Conservation (phyloP, 1,140 invertebrate species). For the Drosophila parabipectinata region DNA sequence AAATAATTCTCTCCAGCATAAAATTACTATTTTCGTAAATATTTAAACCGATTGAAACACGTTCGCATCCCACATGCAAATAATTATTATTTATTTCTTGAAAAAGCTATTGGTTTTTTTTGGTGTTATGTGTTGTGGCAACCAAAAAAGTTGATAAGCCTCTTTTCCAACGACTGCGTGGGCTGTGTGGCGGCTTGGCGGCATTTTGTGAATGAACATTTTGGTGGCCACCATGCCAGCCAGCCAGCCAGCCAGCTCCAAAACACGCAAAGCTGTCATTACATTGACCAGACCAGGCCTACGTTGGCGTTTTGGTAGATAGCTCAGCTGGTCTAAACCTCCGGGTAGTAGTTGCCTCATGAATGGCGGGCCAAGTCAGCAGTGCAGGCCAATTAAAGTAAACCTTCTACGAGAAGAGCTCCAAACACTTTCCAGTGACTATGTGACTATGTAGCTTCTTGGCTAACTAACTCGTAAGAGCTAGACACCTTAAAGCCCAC, state of each 20-base stretch:
- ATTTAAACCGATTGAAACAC: constrained; percentile 45
- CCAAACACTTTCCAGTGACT: constrained; percentile 2
- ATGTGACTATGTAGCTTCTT: constrained; percentile 57
- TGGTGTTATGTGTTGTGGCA: background rate
- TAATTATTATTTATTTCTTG: constrained; percentile 36
- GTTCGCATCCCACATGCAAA: constrained; percentile 56
- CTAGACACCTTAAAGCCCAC: constrained; percentile 79
- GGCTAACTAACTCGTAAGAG: constrained; percentile 27
- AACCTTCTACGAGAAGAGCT: background rate
- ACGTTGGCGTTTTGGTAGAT: constrained; percentile 47
- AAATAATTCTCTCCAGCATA: background rate
- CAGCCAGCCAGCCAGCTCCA: constrained; percentile 21
- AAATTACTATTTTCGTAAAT: background rate
- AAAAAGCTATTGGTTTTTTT: constrained; percentile 31
- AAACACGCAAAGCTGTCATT: constrained; percentile 74
- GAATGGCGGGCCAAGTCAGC: constrained; percentile 29
- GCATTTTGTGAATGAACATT: constrained; percentile 71
- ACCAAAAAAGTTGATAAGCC: constrained; percentile 70
- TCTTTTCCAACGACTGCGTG: constrained; percentile 59
- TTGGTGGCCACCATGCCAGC: constrained; percentile 20
- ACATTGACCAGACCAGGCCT: constrained; percentile 53
- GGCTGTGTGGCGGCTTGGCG: constrained; percentile 55
- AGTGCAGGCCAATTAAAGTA: background rate
- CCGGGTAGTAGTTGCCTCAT: constrained; percentile 21
- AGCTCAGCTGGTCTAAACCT: constrained; percentile 21